Percentiles rank a stretch among this genome's conserved stretches.
Conservation (phyloP, 2,797 vertebrate species). For the Micromesistius poutassou region DNA sequence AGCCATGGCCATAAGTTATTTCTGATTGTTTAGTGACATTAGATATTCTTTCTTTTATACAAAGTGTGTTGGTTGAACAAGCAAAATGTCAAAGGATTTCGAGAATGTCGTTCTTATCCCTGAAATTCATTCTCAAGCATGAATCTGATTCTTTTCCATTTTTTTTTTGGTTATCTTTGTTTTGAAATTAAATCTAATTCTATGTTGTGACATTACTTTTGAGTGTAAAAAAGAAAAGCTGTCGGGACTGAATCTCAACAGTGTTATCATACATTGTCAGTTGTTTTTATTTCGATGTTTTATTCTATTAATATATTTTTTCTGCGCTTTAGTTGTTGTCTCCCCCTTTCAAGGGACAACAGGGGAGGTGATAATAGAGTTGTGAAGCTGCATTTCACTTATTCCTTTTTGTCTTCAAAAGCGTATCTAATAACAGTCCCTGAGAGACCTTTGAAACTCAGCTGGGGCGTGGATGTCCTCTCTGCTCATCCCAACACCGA, state of each 20-base stretch:
- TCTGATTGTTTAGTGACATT: neutral
- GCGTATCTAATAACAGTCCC: slow-evolving; percentile 59
- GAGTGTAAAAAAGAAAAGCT: neutral
- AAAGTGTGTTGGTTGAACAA: neutral
- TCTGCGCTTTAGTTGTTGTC: slow-evolving; percentile 15
- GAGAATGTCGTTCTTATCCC: neutral
- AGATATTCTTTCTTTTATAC: neutral
- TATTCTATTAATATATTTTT: slow-evolving; percentile 10
- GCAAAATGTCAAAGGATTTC: neutral
- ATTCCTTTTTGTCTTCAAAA: slow-evolving; percentile 52
- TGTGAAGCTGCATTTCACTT: slow-evolving; percentile 46
- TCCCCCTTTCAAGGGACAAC: slow-evolving; percentile 25
- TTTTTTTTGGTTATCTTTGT: neutral
- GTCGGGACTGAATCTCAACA: neutral
- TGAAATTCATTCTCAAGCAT: neutral
- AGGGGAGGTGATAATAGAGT: slow-evolving; percentile 42
- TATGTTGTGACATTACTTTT: neutral
- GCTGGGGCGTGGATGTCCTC: slow-evolving; percentile 36
- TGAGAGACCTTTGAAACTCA: slow-evolving; percentile 45
- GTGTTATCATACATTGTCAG: neutral
- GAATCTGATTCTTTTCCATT: neutral
- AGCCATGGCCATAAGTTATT: neutral
- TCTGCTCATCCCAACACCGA: neutral
- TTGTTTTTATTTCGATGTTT: slow-evolving; percentile 8
- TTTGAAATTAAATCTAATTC: neutral